A percentile compares a stretch with the other conserved stretches of the same genome.
These are phyloP conservation scores for Tylochromis polylepis DNA, from an alignment of 2,113 vertebrate species.

Conservation along the genomic window DNA sequence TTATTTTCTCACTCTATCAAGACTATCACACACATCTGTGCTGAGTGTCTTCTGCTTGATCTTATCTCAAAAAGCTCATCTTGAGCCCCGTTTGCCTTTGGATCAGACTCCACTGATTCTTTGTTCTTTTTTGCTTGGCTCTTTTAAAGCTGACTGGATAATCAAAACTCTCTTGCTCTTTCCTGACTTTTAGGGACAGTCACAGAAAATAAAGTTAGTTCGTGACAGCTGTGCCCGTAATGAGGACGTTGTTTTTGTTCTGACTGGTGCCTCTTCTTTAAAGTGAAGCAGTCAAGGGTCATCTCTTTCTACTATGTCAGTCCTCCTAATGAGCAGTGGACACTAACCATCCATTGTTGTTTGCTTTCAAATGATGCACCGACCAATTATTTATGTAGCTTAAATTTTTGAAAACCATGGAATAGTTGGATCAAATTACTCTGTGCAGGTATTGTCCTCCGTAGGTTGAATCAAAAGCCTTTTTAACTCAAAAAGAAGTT, in stretches of 20 bases:
- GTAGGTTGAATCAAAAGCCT: background rate
- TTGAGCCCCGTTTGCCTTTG: constrained; percentile 23
- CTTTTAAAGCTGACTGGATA: constrained; percentile 2
- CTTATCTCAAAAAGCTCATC: constrained; percentile 29
- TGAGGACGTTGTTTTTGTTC: constrained; percentile 29
- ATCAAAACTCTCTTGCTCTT: constrained; percentile 12
- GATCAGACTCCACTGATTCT: constrained; percentile 6
- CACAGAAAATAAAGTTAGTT: background rate
- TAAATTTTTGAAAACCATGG: background rate
- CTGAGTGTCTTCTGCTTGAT: constrained; percentile 13
- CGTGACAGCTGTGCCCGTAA: constrained; percentile 30
- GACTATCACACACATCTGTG: constrained; percentile 2
- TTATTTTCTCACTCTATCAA: background rate
- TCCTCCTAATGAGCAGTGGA: constrained; percentile 43
- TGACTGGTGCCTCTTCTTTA: background rate
- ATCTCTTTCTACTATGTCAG: background rate
- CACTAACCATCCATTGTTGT: background rate
- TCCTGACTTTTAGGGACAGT: constrained; percentile 1
- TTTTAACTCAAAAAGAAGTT: background rate
- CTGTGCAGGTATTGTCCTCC: background rate
- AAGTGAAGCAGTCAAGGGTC: constrained; percentile 30
- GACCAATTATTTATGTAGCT: constrained; percentile 30
- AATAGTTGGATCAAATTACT: background rate
- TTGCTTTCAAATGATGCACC: constrained; percentile 2
- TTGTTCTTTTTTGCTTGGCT: constrained; percentile 11